Base-by-base conservation (phyloP, 2,113 vertebrate species). In the Phycodurus eques region DNA sequence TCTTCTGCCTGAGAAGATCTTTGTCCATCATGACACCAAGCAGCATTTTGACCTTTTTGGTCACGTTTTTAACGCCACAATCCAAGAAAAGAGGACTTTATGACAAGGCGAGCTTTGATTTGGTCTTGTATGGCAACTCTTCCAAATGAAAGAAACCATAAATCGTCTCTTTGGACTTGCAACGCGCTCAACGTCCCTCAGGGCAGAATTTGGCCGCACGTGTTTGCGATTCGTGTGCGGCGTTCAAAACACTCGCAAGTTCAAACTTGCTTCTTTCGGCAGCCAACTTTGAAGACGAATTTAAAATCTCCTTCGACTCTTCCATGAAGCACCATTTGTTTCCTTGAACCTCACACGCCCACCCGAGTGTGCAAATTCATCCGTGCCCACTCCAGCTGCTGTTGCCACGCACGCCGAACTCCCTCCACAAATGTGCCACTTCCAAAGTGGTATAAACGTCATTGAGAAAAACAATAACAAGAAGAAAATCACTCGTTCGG, bases 401-500 rank as follows among this genome's bases (percentile, higher is more conserved):
- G 64, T 14, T 20, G 44, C 47, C 69, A 51, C 33, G 33, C 70
- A 31, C 20, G 68, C 35, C 83, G 73, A 46, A 84, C 66, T 71
- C 68, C 67, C 44, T 75, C 22, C 4, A 65, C 8, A 75, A 71
- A 77, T 44, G 27, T 56, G 71, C 43, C 67, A 20, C 7, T 39
- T 39, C 0, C 14, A 46, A 57, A 27, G n/a, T 27, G 19, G 47
- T 17, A 15, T 49, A 4, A 49, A 15, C 27, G 3, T 49, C 5
- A 15, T 15, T 14, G 44, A 0, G n/a, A 62, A 22, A 51, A 19
- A 20, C 19, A 4, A 14, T 12, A 4, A 14, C 11, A 60, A n/a
- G n/a, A n/a, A n/a, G n/a, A n/a, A n/a, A 39, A 27, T 66, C 13
- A 33, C 27, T n/a, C 6, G 47, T 10, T 20, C 19, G 17, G 15